phyloP scores from a whole-genome alignment of 2,888 invertebrate genomes.

The Leptopterna dolabrata region DNA sequence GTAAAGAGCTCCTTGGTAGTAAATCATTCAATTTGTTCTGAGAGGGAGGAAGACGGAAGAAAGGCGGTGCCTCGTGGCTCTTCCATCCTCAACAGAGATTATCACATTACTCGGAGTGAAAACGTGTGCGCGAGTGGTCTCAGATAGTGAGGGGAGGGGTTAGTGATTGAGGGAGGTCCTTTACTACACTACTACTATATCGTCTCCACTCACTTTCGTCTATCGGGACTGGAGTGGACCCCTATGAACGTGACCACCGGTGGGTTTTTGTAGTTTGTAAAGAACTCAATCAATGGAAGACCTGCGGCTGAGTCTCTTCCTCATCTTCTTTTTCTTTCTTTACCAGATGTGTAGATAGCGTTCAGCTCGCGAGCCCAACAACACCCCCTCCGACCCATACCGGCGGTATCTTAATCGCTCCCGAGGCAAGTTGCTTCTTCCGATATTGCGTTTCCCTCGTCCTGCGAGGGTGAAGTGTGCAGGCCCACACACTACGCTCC shows the following conservation, averaged over 20 bases:
- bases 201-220: not conserved
- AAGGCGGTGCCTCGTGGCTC: not conserved
- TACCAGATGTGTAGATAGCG: not conserved
- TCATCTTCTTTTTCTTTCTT: not conserved
- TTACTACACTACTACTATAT: not conserved
- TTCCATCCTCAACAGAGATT: slow-evolving; percentile 12
- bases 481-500: not conserved
- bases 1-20: not conserved
- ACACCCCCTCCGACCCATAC: not conserved
- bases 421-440: slow-evolving; percentile 3
- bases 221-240: not conserved
- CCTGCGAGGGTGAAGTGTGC: not conserved
- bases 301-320: not conserved
- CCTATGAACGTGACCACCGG: slow-evolving; percentile 27
- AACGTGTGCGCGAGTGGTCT: not conserved
- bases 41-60: not conserved
- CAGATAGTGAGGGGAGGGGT: not conserved
- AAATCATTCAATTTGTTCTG: slow-evolving; percentile 3
- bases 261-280: slow-evolving; percentile 22
- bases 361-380: not conserved
- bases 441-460: not conserved
- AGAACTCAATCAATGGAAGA: slow-evolving; percentile 20
- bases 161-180: not conserved
- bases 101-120: slow-evolving; percentile 17
- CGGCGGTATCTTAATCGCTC: not conserved